A percentile compares a stretch with the other conserved stretches of the same genome.
phyloP scores from a whole-genome alignment of 2,113 vertebrate genomes.

The Larimichthys crocea region DNA sequence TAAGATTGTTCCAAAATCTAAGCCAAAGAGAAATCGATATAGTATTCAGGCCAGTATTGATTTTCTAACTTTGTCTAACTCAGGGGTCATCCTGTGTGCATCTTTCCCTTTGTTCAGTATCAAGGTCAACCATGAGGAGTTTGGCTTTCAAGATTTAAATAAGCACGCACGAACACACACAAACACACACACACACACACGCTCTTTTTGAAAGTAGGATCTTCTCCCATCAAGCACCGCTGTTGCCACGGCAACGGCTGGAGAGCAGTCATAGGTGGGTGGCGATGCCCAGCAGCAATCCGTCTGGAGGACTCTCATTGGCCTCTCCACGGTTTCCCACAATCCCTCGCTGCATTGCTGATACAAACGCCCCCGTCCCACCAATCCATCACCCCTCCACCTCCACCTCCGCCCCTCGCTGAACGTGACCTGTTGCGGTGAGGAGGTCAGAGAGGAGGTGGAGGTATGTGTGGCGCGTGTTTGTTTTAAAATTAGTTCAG shows the following conservation, averaged over 20 bases:
- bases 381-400: background rate
- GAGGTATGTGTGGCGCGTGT: slow-evolving; percentile 18
- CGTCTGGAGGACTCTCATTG: slow-evolving; percentile 78
- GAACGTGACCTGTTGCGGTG: slow-evolving; percentile 43
- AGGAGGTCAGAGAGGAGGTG: slow-evolving; percentile 56
- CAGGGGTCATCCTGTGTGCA: slow-evolving; percentile 20
- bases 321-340: slow-evolving; percentile 74
- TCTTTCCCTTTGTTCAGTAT: slow-evolving; percentile 29
- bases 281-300: slow-evolving; percentile 73
- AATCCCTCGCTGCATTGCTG: slow-evolving; percentile 61
- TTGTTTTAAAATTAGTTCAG: background rate
- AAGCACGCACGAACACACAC: slow-evolving; percentile 20
- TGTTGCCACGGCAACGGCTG: slow-evolving; percentile 78
- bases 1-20: background rate
- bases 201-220: slow-evolving; percentile 56
- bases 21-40: slow-evolving; percentile 15
- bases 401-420: background rate
- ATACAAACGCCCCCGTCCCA: background rate
- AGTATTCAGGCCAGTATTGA: background rate
- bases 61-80: slow-evolving; percentile 32
- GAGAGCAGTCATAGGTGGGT: slow-evolving; percentile 74
- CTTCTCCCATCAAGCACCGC: slow-evolving; percentile 69
- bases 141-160: slow-evolving; percentile 53
- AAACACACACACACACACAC: slow-evolving; percentile 10
- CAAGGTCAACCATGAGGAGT: slow-evolving; percentile 58